Percentiles rank a stretch among this genome's conserved stretches.
Conservation (phyloP, 2,113 vertebrate species). For the Peromyscus leucopus region DNA sequence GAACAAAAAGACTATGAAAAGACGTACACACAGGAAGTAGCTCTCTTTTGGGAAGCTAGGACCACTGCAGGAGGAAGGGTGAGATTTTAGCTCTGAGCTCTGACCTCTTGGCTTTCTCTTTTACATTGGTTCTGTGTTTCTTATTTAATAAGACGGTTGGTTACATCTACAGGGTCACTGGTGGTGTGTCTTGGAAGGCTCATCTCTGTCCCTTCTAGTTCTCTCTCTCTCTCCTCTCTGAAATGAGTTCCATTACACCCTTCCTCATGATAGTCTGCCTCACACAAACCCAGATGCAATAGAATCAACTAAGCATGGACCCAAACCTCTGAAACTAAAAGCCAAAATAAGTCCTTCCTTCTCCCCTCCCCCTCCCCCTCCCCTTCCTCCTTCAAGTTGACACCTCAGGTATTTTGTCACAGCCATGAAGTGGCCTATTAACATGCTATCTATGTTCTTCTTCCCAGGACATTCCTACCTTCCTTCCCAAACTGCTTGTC, state of each 20-base stretch:
- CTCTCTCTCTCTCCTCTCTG: too few relatives aligned
- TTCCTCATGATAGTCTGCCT: not conserved
- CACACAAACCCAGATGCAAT: not conserved
- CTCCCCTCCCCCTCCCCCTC: too few relatives aligned
- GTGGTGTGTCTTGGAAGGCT: not conserved
- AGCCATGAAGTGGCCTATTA: not conserved
- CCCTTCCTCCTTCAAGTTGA: not conserved
- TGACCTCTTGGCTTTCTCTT: too few relatives aligned
- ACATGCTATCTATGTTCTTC: not conserved
- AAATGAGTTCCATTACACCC: too few relatives aligned
- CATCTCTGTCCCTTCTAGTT: not conserved
- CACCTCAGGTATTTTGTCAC: not conserved
- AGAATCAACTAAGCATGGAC: not conserved
- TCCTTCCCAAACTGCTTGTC: not conserved
- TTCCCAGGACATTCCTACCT: not conserved
- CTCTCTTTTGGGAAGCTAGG: too few relatives aligned
- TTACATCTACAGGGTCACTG: too few relatives aligned
- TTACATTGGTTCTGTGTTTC: too few relatives aligned
- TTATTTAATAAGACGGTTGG: too few relatives aligned
- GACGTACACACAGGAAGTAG: too few relatives aligned
- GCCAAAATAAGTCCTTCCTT: not conserved
- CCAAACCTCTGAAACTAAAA: not conserved
- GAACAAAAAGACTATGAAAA: too few relatives aligned
- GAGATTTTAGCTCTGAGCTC: too few relatives aligned
- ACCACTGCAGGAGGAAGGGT: too few relatives aligned